Evolutionary conservation across 2,113 vertebrate species (phyloP), one percentile per base, ranked within the genome.

Genomic region (Menidia beryllina): DNA sequence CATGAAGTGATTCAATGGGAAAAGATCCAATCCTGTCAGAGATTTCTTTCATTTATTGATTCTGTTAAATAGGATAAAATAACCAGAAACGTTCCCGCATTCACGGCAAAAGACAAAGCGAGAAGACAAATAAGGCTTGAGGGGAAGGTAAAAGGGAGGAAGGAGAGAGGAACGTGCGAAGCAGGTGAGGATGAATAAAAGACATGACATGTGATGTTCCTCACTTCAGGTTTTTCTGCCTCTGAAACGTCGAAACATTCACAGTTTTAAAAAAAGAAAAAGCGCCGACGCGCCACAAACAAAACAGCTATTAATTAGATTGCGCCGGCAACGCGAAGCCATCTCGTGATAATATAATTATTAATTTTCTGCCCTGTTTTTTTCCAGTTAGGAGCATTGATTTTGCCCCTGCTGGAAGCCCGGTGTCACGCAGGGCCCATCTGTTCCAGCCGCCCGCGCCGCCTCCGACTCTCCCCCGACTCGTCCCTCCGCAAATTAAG

Each of bases 351-450:
- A 83, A 76, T 89, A 92, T 93, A 91, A 93, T 94, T 92, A 93
- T 93, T 93, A 90, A 93, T 93, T 92, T 91, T n/a, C n/a, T n/a
- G n/a, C 86, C 92, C 81, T 71, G 89, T 82, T 92, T 90, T 92
- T 92, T 91, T 92, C 93, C 93, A 89, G 89, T 91, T 87, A 91
- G 90, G 91, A 93, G 91, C 92, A 93, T 94, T 94, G 93, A 93
- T 94, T 94, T 92, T 77, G 89, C 65, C 93, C 77, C 93, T 84
- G 93, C 88, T 92, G 93, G 92, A 92, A 83, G 91, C 92, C 88
- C 86, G 82, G 91, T 56, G 88, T 91, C 92, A 87, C 48, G 88
- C 92, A 83, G 93, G 86, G 93, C 91, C 93, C 93, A 94, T 94
- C 93, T 94, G 93, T 87, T 90, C 79, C 86, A 67, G 82, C 56